These are phyloP conservation scores for Eupelmus urozonus DNA, from an alignment of 2,888 invertebrate species.

Conservation along the genomic window DNA sequence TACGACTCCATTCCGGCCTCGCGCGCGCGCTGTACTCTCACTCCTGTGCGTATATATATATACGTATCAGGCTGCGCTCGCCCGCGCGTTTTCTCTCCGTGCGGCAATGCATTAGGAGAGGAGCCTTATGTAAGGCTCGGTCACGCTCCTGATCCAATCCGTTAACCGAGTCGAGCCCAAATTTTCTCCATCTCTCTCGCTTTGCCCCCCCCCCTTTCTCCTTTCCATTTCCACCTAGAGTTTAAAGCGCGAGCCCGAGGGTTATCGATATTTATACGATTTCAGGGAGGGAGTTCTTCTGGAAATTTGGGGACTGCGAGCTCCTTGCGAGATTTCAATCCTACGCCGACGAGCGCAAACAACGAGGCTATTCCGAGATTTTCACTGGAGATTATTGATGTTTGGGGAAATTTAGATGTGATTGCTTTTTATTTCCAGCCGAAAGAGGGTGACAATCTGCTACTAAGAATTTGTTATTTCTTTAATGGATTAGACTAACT, in stretches of 20 bases:
- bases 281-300: not conserved
- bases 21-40: slow-evolving; percentile 53
- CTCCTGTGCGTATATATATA: slow-evolving; percentile 44
- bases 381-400: not conserved
- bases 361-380: not conserved
- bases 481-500: no score
- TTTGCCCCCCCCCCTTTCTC: slow-evolving; percentile 57
- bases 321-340: slow-evolving; percentile 24
- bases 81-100: slow-evolving; percentile 46
- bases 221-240: slow-evolving; percentile 31
- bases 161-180: slow-evolving; percentile 70
- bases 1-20: slow-evolving; percentile 75
- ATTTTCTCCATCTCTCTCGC: slow-evolving; percentile 66
- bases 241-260: slow-evolving; percentile 17
- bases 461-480: no score
- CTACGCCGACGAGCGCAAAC: not conserved
- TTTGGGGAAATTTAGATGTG: no score
- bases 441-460: no score
- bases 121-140: slow-evolving; percentile 72
- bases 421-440: no score
- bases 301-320: slow-evolving; percentile 11
- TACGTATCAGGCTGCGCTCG: slow-evolving; percentile 40
- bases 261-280: slow-evolving; percentile 47
- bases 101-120: slow-evolving; percentile 71
- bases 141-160: slow-evolving; percentile 70